Percentiles rank a stretch among this genome's conserved stretches.
Conservation (phyloP, 2,113 vertebrate genomes). For the Grus americana region DNA sequence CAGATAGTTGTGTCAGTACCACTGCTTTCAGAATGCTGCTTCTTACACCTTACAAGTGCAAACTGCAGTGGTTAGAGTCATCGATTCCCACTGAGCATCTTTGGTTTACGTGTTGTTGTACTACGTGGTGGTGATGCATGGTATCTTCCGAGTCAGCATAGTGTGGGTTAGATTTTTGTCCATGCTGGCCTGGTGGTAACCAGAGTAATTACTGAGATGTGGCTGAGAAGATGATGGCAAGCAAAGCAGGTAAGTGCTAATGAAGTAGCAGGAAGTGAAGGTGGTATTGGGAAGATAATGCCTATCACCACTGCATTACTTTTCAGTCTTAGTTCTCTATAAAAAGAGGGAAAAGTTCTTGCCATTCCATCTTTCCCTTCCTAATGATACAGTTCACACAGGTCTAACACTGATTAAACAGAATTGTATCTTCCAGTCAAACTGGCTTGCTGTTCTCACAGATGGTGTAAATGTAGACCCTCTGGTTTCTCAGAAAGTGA, state of each 20-base stretch:
- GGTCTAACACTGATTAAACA: constrained; percentile 55
- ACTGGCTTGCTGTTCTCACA: constrained; percentile 44
- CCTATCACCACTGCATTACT: constrained; percentile 59
- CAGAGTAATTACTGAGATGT: constrained; percentile 31
- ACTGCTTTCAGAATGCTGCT: constrained; percentile 83
- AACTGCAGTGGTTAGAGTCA: constrained; percentile 75
- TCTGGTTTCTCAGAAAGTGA: constrained; percentile 45
- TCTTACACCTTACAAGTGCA: constrained; percentile 74
- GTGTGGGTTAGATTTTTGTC: constrained; percentile 39
- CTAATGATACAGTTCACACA: constrained; percentile 39
- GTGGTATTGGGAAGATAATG: constrained; percentile 62
- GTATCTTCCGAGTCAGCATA: constrained; percentile 68
- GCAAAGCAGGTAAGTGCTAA: neutral
- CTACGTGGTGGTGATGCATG: constrained; percentile 66
- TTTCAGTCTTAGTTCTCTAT: constrained; percentile 66
- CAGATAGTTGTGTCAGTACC: constrained; percentile 71
- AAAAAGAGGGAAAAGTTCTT: constrained; percentile 62
- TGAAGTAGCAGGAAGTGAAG: neutral
- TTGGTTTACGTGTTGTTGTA: constrained; percentile 68
- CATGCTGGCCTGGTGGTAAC: constrained; percentile 34
- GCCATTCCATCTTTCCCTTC: constrained; percentile 58
- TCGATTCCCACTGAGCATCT: constrained; percentile 57
- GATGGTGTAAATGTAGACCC: neutral
- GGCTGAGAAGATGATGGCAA: constrained; percentile 37
- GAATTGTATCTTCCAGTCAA: constrained; percentile 62